These are phyloP conservation scores for Protonibea diacanthus DNA, from an alignment of 2,797 vertebrate species.

Conservation along the genomic window DNA sequence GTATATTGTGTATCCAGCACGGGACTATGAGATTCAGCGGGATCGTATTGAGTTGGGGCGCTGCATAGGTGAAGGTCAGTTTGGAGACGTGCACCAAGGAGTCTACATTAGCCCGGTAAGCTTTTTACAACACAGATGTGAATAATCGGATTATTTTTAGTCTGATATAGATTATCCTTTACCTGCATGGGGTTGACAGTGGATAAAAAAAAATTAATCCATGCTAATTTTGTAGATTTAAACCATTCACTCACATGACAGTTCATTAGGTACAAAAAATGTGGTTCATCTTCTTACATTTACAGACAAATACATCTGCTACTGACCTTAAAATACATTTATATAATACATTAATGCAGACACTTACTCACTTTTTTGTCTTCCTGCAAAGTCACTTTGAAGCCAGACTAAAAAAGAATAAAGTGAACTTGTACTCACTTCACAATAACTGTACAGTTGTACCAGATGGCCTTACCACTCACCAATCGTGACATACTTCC, in stretches of 20 bases:
- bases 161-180: neutral
- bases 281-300: neutral
- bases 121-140: neutral
- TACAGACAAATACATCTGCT: neutral
- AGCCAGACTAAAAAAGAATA: neutral
- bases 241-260: neutral
- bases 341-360: too few relatives aligned
- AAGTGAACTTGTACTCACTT: neutral
- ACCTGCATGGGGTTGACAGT: neutral
- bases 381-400: constrained; percentile 6
- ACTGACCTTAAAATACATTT: too few relatives aligned
- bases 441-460: constrained; percentile 6
- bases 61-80: constrained; percentile 98
- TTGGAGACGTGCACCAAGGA: constrained; percentile 98
- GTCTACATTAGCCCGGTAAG: constrained; percentile 94
- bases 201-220: neutral
- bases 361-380: too few relatives aligned
- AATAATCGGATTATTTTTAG: constrained; percentile 1
- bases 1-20: constrained; percentile 69
- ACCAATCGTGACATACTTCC: neutral
- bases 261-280: neutral
- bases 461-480: neutral
- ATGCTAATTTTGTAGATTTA: neutral
- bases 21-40: constrained; percentile 98
- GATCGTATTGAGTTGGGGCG: constrained; percentile 96